A percentile compares a stretch with the other conserved stretches of the same genome.
These are phyloP conservation scores for Drosophila mimica DNA, from an alignment of 2,888 invertebrate species.

Conservation along the genomic window DNA sequence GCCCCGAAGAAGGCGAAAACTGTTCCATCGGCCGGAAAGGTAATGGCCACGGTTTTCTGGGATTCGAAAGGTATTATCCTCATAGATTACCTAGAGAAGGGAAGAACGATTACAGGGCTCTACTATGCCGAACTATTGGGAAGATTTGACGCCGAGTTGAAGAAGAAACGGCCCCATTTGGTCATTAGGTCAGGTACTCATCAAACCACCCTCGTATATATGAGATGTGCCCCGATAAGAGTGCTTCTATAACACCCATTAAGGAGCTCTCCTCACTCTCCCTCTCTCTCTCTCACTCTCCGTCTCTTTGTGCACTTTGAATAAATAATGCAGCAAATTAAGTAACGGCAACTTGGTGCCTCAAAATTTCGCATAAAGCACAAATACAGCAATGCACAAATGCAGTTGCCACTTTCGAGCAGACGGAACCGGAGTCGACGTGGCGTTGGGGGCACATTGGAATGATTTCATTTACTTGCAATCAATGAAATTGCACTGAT, in stretches of 20 bases:
- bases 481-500: constrained; percentile 80
- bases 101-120: too few relatives aligned
- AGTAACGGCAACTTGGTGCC: constrained; percentile 43
- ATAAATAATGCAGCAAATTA: constrained; percentile 54
- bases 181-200: too few relatives aligned
- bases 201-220: too few relatives aligned
- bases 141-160: too few relatives aligned
- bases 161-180: too few relatives aligned
- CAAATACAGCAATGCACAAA: constrained; percentile 33
- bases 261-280: not conserved
- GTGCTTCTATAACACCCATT: not conserved
- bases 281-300: not conserved
- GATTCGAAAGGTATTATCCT: too few relatives aligned
- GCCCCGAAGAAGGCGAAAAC: too few relatives aligned
- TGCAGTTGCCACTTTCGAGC: constrained; percentile 33
- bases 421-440: constrained; percentile 11
- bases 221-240: not conserved
- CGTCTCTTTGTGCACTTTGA: constrained; percentile 14
- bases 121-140: too few relatives aligned
- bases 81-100: too few relatives aligned
- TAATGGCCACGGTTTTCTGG: too few relatives aligned
- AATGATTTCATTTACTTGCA: constrained; percentile 82
- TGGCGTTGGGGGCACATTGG: constrained; percentile 28
- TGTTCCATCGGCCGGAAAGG: too few relatives aligned
- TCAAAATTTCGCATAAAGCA: constrained; percentile 43